Evolutionary conservation across 2,113 vertebrate genomes (phyloP).

Genomic region (Tenrec ecaudatus): DNA sequence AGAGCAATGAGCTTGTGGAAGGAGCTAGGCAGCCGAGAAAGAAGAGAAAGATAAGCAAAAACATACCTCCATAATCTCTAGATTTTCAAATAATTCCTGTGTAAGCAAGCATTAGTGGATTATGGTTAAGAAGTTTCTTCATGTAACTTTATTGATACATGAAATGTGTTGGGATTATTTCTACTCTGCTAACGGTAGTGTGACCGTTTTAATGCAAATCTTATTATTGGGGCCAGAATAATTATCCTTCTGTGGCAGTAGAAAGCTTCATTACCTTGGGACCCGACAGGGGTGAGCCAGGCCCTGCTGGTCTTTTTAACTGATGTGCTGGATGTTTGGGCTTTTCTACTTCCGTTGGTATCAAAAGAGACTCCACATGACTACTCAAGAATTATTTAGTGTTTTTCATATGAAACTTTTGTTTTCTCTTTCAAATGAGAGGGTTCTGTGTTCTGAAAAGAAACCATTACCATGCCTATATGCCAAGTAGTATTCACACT

Average conservation of each 20-base stretch:
- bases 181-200: neutral
- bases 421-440: neutral
- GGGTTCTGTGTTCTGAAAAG: neutral
- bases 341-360: neutral
- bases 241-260: neutral
- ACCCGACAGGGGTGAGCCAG: neutral
- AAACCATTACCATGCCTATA: neutral
- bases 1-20: neutral
- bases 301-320: neutral
- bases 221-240: neutral
- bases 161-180: neutral
- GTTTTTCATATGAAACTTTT: neutral
- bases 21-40: no score
- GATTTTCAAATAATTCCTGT: neutral
- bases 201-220: neutral
- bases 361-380: neutral
- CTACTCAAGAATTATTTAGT: neutral
- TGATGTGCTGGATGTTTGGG: neutral
- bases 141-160: neutral
- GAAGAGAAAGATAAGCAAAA: neutral
- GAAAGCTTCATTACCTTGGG: neutral
- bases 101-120: neutral
- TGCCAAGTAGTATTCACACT: slow-evolving; percentile 21
- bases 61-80: neutral
- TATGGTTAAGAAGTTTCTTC: neutral